Conservation (phyloP, 2,113 vertebrate genomes). For the Rana temporaria region DNA sequence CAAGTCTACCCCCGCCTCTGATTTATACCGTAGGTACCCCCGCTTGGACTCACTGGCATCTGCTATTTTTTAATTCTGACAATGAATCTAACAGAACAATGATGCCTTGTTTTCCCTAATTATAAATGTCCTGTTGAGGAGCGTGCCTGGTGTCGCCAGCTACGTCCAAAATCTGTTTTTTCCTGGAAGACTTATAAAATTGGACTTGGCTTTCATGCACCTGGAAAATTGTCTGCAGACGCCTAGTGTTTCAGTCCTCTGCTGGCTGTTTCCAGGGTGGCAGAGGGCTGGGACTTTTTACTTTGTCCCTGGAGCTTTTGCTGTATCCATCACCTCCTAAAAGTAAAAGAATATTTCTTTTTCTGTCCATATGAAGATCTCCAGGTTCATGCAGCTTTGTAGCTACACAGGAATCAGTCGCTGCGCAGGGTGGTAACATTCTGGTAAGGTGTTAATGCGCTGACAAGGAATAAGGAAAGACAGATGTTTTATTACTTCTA, state of each 20-base stretch:
- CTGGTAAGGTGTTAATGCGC: too few species aligned
- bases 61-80: too few species aligned
- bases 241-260: constrained; percentile 15
- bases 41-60: too few species aligned
- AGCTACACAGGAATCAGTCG: too few species aligned
- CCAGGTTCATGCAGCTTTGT: not conserved
- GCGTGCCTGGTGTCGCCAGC: not conserved
- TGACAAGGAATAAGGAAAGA: too few species aligned
- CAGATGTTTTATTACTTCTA: too few species aligned
- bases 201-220: not conserved
- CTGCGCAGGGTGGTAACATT: too few species aligned
- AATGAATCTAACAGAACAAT: too few species aligned
- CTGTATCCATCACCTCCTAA: not conserved
- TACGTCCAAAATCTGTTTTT: constrained; percentile 8
- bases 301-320: constrained; percentile 4
- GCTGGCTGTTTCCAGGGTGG: constrained; percentile 27
- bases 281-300: constrained; percentile 26
- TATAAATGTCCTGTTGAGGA: constrained; percentile 19
- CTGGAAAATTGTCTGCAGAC: constrained; percentile 40
- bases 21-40: too few species aligned
- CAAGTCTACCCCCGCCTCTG: too few species aligned
- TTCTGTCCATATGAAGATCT: constrained; percentile 8
- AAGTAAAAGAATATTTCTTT: constrained; percentile 2
- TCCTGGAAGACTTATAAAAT: not conserved
- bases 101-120: not conserved